These are phyloP conservation scores for Stictonetta naevosa DNA, from an alignment of 2,113 vertebrate species.

Conservation along the genomic window DNA sequence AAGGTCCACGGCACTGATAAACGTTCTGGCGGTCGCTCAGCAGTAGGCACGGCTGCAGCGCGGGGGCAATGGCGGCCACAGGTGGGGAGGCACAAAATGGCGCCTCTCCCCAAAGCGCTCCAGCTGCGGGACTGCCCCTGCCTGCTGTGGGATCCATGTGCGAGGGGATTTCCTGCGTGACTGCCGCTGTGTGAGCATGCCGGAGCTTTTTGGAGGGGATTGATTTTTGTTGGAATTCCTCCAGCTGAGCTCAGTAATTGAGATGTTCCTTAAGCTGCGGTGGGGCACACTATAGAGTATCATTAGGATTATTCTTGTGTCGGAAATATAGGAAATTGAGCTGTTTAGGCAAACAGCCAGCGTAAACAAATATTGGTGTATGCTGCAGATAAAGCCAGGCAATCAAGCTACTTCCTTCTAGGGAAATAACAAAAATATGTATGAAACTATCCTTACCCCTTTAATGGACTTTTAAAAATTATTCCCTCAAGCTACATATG, in stretches of 20 bases:
- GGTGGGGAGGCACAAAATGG: rapidly evolving
- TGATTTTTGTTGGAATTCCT: not conserved
- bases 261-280: not conserved
- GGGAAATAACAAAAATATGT: slow-evolving; percentile 15
- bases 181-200: not conserved
- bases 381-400: not conserved
- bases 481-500: slow-evolving; percentile 13
- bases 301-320: not conserved
- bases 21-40: not conserved
- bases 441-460: not conserved
- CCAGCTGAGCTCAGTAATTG: not conserved
- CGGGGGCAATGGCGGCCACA: not conserved
- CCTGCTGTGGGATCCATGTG: not conserved
- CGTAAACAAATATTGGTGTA: not conserved
- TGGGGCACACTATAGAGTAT: not conserved
- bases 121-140: rapidly evolving
- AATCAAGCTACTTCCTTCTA: not conserved
- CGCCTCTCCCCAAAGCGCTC: rapidly evolving
- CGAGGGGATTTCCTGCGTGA: not conserved
- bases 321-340: slow-evolving; percentile 18
- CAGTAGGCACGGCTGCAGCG: not conserved
- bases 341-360: slow-evolving; percentile 21
- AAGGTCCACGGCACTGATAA: not conserved
- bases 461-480: not conserved
- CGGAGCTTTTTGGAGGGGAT: not conserved